phyloP scores from a whole-genome alignment of 2,888 invertebrate genomes.

The Andrena haemorrhoa region DNA sequence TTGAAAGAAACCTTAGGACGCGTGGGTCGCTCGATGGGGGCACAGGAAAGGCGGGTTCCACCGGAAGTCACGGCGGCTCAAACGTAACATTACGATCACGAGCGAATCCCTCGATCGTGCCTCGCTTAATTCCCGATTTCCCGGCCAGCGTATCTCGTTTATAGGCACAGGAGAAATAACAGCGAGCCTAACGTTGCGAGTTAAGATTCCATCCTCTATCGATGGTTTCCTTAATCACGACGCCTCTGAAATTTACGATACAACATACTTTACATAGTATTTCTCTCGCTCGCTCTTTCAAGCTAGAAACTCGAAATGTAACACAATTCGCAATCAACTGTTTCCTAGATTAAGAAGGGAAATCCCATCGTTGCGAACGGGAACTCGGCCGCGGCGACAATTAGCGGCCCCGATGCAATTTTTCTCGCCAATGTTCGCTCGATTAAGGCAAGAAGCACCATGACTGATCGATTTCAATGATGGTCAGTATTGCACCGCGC shows the following conservation, averaged over 20 bases:
- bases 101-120: constrained; percentile 35
- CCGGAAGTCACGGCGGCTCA: constrained; percentile 60
- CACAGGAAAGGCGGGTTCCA: constrained; percentile 58
- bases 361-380: not conserved
- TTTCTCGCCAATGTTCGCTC: not conserved
- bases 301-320: not conserved
- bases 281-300: not conserved
- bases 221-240: not conserved
- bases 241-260: too few species aligned
- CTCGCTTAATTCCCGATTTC: constrained; percentile 36
- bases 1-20: constrained; percentile 58
- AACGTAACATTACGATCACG: constrained; percentile 60
- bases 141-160: not conserved
- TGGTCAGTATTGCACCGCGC: not conserved
- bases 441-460: constrained; percentile 6
- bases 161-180: not conserved
- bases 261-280: too few species aligned
- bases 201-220: not conserved
- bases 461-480: constrained; percentile 17
- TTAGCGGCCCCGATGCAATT: not conserved
- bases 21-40: constrained; percentile 39
- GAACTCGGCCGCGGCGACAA: not conserved
- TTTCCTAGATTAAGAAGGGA: not conserved
- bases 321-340: not conserved
- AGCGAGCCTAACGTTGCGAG: too few species aligned